Evolutionary conservation across 2,888 invertebrate genomes (phyloP).

Genomic region (Brachypterus glaber): DNA sequence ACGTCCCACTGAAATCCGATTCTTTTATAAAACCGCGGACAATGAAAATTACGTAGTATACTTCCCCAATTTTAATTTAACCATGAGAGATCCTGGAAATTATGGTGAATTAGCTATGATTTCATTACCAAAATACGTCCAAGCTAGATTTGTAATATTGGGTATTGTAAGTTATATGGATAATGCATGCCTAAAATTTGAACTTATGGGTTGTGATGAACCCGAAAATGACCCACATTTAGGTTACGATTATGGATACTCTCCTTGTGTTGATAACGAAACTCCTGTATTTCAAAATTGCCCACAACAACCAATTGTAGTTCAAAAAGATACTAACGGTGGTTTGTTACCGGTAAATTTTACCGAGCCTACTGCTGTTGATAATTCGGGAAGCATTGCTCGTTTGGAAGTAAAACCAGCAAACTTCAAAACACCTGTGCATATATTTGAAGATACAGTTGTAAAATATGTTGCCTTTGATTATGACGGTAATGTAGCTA

Average conservation of each 20-base stretch:
- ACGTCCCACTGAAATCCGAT: conserved; percentile 89
- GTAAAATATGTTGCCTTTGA: conserved; percentile 95
- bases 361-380: conserved; percentile 87
- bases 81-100: conserved; percentile 92
- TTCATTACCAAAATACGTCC: conserved; percentile 84
- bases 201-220: conserved; percentile 92
- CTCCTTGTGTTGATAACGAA: conserved; percentile 91
- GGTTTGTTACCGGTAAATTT: conserved; percentile 87
- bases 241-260: conserved; percentile 88
- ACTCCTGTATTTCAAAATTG: conserved; percentile 96
- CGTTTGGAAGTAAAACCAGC: conserved; percentile 86
- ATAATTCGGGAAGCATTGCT: conserved; percentile 92
- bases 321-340: conserved; percentile 79
- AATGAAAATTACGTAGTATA: conserved; percentile 93
- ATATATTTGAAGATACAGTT: conserved; percentile 82
- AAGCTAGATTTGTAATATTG: conserved; percentile 86
- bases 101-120: conserved; percentile 96
- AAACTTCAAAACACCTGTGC: conserved; percentile 80
- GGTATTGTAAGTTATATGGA: conserved; percentile 94
- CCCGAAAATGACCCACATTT: conserved; percentile 71
- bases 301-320: conserved; percentile 84
- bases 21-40: conserved; percentile 93
- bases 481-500: conserved; percentile 94
- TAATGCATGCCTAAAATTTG: conserved; percentile 92
- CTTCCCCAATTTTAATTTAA: conserved; percentile 91